phyloP scores from a whole-genome alignment of 2,113 vertebrate genomes.

The Sciurus niger region DNA sequence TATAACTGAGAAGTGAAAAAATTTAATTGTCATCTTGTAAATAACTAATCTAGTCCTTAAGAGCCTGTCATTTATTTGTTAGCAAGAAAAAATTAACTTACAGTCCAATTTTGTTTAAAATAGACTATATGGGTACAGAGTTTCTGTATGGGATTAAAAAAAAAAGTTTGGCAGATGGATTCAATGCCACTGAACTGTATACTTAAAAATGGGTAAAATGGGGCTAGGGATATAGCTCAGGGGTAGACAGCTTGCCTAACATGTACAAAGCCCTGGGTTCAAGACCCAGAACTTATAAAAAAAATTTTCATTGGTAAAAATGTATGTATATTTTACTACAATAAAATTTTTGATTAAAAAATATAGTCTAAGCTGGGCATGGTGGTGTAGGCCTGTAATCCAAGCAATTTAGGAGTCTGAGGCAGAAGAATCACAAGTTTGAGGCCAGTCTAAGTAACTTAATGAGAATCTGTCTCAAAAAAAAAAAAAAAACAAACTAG shows the following conservation, averaged over 20 bases:
- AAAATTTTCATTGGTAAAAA: not conserved
- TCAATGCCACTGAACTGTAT: no score
- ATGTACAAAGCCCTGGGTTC: not conserved
- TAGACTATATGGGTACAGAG: not conserved
- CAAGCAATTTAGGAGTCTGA: not conserved
- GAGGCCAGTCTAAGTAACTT: not conserved
- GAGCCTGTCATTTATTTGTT: no score
- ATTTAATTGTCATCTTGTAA: not conserved
- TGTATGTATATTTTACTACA: not conserved
- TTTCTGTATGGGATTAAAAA: not conserved
- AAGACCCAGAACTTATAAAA: not conserved
- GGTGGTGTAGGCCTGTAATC: not conserved
- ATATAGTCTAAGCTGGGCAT: not conserved
- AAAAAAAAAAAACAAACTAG: not conserved
- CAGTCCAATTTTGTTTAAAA: not conserved
- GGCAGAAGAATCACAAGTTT: not conserved
- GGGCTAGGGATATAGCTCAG: not conserved
- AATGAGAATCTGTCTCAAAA: not conserved
- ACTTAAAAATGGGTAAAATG: not conserved
- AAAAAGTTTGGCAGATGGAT: no score
- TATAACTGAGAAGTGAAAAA: not conserved
- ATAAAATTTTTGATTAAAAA: no score
- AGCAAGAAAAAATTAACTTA: not conserved
- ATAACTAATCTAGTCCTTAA: not conserved
- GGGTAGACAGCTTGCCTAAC: not conserved